phyloP scores from a whole-genome alignment of 92 coral and sea anemone genomes.

The Chrysogorgia sp. region DNA sequence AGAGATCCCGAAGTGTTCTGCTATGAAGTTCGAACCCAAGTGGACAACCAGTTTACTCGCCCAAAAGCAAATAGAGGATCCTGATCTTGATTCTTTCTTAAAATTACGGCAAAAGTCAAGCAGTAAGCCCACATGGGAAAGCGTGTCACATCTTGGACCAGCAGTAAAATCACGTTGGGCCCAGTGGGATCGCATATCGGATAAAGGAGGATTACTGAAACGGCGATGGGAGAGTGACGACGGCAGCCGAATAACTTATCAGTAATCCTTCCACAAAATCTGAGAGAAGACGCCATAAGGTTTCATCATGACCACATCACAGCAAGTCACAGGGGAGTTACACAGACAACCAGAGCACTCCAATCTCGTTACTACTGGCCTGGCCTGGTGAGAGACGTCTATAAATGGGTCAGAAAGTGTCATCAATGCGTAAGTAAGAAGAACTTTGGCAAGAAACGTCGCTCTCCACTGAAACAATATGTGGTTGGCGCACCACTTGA shows the following conservation, averaged over 20 bases:
- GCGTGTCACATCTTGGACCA: slow-evolving; percentile 47
- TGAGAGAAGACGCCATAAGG: slow-evolving; percentile 50
- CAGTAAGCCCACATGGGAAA: slow-evolving; percentile 45
- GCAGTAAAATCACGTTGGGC: slow-evolving; percentile 55
- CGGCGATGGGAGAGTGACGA: slow-evolving; percentile 47
- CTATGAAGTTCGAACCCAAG: slow-evolving; percentile 50
- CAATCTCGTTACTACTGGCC: slow-evolving; percentile 65
- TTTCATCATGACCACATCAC: slow-evolving; percentile 63
- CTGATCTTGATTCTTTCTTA: slow-evolving; percentile 33
- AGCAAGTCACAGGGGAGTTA: slow-evolving; percentile 59
- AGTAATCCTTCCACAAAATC: slow-evolving; percentile 50
- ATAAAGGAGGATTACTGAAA: slow-evolving; percentile 8
- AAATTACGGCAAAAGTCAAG: slow-evolving; percentile 13
- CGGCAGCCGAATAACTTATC: slow-evolving; percentile 14
- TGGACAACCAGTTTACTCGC: slow-evolving; percentile 43
- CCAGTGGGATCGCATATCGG: slow-evolving; percentile 57
- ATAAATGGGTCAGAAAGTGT: slow-evolving; percentile 58
- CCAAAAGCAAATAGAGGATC: slow-evolving; percentile 48
- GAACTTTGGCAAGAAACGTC: slow-evolving; percentile 39
- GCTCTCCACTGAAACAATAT: slow-evolving; percentile 64
- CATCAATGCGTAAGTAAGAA: slow-evolving; percentile 67
- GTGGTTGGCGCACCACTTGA: slow-evolving; percentile 67
- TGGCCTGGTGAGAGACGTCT: slow-evolving; percentile 41
- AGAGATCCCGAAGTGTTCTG: background rate
- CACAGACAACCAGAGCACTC: slow-evolving; percentile 35